Evolutionary conservation across 2,113 vertebrate genomes (phyloP).

Genomic region (Pyrgilauda ruficollis): DNA sequence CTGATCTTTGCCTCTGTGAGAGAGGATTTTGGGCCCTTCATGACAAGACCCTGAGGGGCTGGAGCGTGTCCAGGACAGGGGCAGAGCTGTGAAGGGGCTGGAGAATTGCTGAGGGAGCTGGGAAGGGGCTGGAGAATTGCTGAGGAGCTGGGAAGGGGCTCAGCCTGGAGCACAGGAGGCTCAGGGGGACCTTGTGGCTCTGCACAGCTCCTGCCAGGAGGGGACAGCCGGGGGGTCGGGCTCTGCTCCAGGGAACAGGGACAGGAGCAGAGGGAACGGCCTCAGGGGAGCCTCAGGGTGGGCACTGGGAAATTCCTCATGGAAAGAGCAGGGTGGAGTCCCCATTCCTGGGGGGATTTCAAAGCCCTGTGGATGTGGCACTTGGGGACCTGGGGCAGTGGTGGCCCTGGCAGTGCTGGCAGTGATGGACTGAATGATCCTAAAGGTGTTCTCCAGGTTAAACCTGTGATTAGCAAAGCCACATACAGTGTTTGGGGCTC

Average conservation of each 20-base stretch:
- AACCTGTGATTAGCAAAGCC: background rate
- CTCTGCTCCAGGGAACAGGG: background rate
- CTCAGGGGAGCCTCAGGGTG: background rate
- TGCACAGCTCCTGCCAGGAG: background rate
- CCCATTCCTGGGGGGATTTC: background rate
- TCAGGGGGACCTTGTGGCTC: background rate
- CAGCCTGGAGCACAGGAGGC: background rate
- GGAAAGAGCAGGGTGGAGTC: background rate
- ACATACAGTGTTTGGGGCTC: rapidly evolving
- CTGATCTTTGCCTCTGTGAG: background rate
- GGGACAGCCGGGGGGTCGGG: background rate
- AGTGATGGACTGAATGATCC: background rate
- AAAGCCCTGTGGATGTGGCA: background rate
- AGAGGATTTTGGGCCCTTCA: background rate
- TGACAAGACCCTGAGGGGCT: background rate
- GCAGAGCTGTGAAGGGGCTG: background rate
- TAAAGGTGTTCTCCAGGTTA: background rate
- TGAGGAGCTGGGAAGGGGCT: background rate
- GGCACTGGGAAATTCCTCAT: rapidly evolving
- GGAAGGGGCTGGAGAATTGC: background rate
- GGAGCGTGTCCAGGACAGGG: rapidly evolving
- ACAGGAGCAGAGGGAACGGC: background rate
- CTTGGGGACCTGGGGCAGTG: background rate
- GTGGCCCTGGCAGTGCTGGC: background rate
- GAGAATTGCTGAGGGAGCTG: background rate